phyloP scores from a whole-genome alignment of 2,113 vertebrate genomes.

The Maccullochella peelii region DNA sequence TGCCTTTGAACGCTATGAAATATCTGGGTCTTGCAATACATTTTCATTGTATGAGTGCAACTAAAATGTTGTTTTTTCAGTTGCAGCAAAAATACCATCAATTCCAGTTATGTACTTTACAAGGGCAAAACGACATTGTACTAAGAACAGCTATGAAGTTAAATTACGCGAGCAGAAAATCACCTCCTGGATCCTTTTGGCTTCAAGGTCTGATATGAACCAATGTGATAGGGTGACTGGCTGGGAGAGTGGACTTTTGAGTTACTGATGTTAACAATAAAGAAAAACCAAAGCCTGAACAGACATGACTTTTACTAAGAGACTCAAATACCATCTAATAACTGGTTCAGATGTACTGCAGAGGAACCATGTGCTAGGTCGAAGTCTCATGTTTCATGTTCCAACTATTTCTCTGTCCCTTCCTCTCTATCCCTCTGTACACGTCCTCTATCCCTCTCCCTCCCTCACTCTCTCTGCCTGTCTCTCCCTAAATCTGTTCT shows the following conservation, averaged over 20 bases:
- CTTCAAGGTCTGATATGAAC: slow-evolving; percentile 15
- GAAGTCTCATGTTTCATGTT: slow-evolving; percentile 29
- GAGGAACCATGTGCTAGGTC: slow-evolving; percentile 19
- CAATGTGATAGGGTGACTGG: not conserved
- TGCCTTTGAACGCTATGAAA: slow-evolving; percentile 22
- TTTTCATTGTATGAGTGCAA: slow-evolving; percentile 40
- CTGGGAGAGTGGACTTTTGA: not conserved
- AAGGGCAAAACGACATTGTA: slow-evolving; percentile 52
- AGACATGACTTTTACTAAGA: slow-evolving; percentile 18
- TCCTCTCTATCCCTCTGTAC: not conserved
- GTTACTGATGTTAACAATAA: slow-evolving; percentile 11
- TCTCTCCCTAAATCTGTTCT: slow-evolving; percentile 68
- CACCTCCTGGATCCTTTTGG: not conserved
- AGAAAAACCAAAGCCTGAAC: slow-evolving; percentile 35
- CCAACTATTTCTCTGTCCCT: slow-evolving; percentile 29
- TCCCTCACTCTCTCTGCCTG: not conserved
- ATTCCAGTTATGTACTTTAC: slow-evolving; percentile 54
- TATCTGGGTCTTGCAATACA: slow-evolving; percentile 4
- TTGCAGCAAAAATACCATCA: slow-evolving; percentile 44
- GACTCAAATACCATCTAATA: slow-evolving; percentile 36
- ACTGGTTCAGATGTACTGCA: slow-evolving; percentile 38
- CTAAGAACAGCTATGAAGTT: slow-evolving; percentile 41
- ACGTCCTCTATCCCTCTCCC: slow-evolving; percentile 27
- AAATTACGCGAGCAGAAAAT: slow-evolving; percentile 34
- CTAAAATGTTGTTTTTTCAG: slow-evolving; percentile 46